Conservation (phyloP, 2,113 vertebrate genomes). For the Glaucidium brasilianum region DNA sequence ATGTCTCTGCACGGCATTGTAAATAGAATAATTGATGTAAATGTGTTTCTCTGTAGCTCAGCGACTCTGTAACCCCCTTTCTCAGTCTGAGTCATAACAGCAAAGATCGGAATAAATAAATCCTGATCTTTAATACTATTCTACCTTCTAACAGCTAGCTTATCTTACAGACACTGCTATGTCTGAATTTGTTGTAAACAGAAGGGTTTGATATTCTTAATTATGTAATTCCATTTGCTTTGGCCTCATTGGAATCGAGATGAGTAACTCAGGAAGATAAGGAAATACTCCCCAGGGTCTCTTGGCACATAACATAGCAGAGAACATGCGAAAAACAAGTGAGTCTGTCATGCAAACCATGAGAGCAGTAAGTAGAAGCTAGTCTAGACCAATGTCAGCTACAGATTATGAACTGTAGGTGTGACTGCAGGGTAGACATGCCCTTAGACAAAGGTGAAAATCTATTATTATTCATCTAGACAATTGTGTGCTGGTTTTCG, state of each 20-base stretch:
- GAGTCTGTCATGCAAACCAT: neutral
- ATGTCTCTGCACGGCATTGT: neutral
- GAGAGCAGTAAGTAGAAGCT: neutral
- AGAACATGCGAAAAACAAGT: neutral
- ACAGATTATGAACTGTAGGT: neutral
- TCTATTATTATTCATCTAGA: neutral
- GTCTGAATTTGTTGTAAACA: neutral
- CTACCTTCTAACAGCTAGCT: neutral
- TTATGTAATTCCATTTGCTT: neutral
- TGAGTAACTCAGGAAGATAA: neutral
- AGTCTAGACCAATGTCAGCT: neutral
- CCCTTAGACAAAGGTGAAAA: neutral
- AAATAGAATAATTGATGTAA: neutral
- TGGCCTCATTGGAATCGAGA: neutral
- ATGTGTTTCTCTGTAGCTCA: neutral
- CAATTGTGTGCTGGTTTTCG: neutral
- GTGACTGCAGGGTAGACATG: neutral
- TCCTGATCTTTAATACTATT: neutral
- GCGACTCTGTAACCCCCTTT: neutral
- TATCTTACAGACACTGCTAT: neutral
- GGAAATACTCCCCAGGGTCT: neutral
- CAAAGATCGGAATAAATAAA: neutral
- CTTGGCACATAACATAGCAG: neutral
- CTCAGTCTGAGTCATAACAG: neutral
- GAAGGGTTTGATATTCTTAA: neutral